A percentile compares a stretch with the other conserved stretches of the same genome.
Evolutionary conservation across 2,113 vertebrate genomes (phyloP).

Genomic region (Poecile atricapillus): DNA sequence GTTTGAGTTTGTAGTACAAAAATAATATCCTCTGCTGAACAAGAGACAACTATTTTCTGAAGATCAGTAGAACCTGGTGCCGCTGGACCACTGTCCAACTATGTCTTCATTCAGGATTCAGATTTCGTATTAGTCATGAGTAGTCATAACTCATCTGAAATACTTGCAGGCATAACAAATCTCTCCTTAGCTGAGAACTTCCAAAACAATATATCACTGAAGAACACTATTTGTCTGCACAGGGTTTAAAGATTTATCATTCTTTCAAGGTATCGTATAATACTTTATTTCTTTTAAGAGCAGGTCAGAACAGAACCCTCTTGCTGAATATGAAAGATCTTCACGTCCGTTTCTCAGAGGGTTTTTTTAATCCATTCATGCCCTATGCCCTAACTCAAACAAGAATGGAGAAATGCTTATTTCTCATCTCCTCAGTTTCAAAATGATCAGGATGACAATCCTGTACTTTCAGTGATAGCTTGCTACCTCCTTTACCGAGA

Average conservation of each 20-base stretch:
- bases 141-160: not conserved
- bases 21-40: not conserved
- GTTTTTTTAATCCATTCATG: not conserved
- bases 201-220: not conserved
- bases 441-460: not conserved
- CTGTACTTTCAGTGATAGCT: not conserved
- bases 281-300: not conserved
- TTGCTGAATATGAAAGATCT: not conserved
- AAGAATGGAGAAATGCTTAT: not conserved
- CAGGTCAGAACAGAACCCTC: not conserved
- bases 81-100: not conserved
- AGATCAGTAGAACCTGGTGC: not conserved
- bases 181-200: not conserved
- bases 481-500: not conserved
- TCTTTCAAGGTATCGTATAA: not conserved
- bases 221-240: not conserved
- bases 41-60: not conserved
- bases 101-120: not conserved
- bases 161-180: not conserved
- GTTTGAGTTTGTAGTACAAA: not conserved
- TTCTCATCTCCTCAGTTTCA: not conserved
- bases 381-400: not conserved
- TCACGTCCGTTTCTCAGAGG: not conserved
- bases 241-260: not conserved
- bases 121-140: not conserved